Evolutionary conservation across 1,140 invertebrate genomes (phyloP).

Genomic region (Chlorops oryzae): DNA sequence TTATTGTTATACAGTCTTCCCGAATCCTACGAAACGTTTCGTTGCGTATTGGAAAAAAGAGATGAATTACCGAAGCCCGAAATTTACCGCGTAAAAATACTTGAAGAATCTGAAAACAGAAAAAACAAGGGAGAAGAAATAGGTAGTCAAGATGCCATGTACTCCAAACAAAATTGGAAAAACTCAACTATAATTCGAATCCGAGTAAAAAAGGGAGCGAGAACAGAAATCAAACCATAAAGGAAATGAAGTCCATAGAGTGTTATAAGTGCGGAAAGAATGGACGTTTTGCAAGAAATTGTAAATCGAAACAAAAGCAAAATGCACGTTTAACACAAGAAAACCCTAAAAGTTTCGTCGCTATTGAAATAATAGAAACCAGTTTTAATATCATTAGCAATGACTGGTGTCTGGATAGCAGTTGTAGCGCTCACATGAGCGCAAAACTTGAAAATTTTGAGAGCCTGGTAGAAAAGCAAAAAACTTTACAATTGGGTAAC

Average conservation of each 20-base stretch:
- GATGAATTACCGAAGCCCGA: slow-evolving; percentile 25
- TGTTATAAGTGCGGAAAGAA: slow-evolving; percentile 2
- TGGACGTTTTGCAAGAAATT: background rate
- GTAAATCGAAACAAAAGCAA: background rate
- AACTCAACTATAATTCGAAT: no score
- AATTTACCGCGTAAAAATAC: slow-evolving; percentile 23
- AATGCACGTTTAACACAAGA: no score
- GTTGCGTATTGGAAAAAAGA: slow-evolving; percentile 23
- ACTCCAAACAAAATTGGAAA: no score
- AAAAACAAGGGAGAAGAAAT: no score
- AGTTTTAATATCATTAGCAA: background rate
- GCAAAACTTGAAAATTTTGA: background rate
- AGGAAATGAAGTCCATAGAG: no score
- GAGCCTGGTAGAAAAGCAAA: background rate
- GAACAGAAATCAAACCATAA: background rate
- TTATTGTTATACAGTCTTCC: no score
- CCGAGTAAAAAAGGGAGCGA: slow-evolving; percentile 1
- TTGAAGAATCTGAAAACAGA: slow-evolving; percentile 22
- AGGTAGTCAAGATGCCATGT: no score
- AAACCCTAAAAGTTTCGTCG: no score
- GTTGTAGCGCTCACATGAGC: slow-evolving; percentile 5
- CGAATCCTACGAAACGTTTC: no score
- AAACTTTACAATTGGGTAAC: background rate
- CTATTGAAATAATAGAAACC: no score
- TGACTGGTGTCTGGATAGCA: slow-evolving; percentile 2